Conservation (phyloP, 2,797 vertebrate species). For the Platyrinchus mystaceus region DNA sequence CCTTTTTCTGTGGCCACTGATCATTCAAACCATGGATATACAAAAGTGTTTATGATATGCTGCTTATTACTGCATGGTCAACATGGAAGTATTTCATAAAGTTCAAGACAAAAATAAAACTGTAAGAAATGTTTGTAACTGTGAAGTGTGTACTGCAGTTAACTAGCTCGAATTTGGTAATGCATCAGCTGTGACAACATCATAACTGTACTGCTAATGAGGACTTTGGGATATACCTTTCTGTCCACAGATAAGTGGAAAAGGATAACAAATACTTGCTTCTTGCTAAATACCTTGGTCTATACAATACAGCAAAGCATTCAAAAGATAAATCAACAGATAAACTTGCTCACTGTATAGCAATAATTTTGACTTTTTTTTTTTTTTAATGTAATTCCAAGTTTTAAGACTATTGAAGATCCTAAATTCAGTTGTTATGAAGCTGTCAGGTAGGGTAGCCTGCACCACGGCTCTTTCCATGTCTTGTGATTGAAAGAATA, state of each 20-base stretch:
- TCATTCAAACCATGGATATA: not conserved
- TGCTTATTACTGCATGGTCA: not conserved
- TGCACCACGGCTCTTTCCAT: not conserved
- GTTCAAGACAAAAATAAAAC: not conserved
- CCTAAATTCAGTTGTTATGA: not conserved
- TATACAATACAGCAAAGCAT: not conserved
- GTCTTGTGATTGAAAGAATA: not conserved
- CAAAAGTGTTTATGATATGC: not conserved
- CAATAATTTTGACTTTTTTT: not conserved
- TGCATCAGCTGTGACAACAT: not conserved
- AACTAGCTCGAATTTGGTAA: not conserved
- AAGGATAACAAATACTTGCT: not conserved
- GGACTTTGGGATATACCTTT: not conserved
- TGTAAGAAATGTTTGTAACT: not conserved
- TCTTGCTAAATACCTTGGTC: not conserved
- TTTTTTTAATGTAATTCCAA: not conserved
- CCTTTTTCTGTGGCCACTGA: not conserved
- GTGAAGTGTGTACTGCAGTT: not conserved
- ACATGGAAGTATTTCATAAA: not conserved
- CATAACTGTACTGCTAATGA: not conserved
- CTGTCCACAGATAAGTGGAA: not conserved
- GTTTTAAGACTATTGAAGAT: not conserved
- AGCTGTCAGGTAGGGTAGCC: not conserved
- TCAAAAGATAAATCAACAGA: not conserved
- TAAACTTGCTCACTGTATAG: not conserved